Evolutionary conservation across 2,113 vertebrate genomes (phyloP).

Genomic region (Heteronetta atricapilla): DNA sequence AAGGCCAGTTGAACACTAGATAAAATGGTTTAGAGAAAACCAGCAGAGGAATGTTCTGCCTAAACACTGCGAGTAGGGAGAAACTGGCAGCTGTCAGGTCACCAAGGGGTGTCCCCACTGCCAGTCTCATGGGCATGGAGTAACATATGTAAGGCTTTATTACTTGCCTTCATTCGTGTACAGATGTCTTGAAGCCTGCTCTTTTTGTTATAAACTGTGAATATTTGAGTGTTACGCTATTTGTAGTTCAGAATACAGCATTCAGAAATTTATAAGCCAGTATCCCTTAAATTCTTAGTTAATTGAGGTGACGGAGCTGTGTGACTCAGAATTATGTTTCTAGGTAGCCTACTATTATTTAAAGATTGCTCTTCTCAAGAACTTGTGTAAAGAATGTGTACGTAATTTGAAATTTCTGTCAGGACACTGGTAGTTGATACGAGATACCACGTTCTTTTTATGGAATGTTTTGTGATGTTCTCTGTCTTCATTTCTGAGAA

Average conservation of each 20-base stretch:
- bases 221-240: not conserved
- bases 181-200: not conserved
- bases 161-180: not conserved
- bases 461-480: not conserved
- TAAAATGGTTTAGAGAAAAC: not conserved
- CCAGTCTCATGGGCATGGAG: not conserved
- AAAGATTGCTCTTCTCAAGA: not conserved
- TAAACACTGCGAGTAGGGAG: not conserved
- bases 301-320: rapidly evolving
- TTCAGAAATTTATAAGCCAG: not conserved
- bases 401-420: not conserved
- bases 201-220: not conserved
- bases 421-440: rapidly evolving
- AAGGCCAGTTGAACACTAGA: not conserved
- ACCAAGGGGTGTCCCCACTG: rapidly evolving
- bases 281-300: not conserved
- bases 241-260: not conserved
- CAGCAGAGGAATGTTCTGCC: not conserved
- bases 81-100: rapidly evolving
- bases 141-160: not conserved
- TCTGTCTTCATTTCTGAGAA: rapidly evolving
- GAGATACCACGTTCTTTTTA: not conserved
- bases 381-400: not conserved
- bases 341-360: rapidly evolving
- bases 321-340: rapidly evolving